These are phyloP conservation scores for Dioctria rufipes DNA, from an alignment of 2,888 invertebrate genomes.

Conservation along the genomic window DNA sequence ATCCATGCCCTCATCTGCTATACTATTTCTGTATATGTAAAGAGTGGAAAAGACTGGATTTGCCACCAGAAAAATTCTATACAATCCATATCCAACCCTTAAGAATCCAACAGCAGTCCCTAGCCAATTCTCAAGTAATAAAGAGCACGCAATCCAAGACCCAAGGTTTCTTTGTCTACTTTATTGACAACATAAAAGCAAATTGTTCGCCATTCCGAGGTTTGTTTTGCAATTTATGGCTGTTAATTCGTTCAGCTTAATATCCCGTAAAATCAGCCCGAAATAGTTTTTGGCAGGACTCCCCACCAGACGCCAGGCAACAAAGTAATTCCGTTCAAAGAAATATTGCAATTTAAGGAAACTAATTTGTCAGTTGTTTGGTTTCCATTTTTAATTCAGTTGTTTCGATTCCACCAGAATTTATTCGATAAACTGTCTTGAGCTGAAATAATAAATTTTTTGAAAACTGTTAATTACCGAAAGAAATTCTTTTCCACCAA, in stretches of 20 bases:
- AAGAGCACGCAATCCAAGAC: conserved; percentile 50
- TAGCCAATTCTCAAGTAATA: conserved; percentile 50
- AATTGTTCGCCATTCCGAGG: conserved; percentile 53
- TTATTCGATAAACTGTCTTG: neutral
- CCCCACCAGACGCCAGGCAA: conserved; percentile 21
- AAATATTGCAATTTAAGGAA: conserved; percentile 53
- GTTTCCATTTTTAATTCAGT: conserved; percentile 16
- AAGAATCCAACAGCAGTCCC: conserved; percentile 35
- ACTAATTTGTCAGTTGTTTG: conserved; percentile 50
- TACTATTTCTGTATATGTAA: neutral
- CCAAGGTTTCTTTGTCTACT: conserved; percentile 50
- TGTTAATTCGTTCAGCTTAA: conserved; percentile 51
- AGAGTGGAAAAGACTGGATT: conserved; percentile 24
- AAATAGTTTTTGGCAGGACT: conserved; percentile 49
- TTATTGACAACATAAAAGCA: conserved; percentile 56
- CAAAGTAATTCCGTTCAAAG: conserved; percentile 32
- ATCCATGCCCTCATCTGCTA: conserved; percentile 23
- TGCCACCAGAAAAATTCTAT: conserved; percentile 46
- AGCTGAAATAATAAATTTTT: conserved; percentile 22
- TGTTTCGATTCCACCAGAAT: neutral
- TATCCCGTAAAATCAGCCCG: conserved; percentile 51
- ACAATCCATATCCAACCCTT: conserved; percentile 30
- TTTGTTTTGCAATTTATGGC: conserved; percentile 54
- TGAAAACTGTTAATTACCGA: neutral
- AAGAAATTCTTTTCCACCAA: neutral